Percentiles rank a stretch among this genome's conserved stretches.
Conservation (phyloP, 2,888 invertebrate species). For the Spodoptera exigua region DNA sequence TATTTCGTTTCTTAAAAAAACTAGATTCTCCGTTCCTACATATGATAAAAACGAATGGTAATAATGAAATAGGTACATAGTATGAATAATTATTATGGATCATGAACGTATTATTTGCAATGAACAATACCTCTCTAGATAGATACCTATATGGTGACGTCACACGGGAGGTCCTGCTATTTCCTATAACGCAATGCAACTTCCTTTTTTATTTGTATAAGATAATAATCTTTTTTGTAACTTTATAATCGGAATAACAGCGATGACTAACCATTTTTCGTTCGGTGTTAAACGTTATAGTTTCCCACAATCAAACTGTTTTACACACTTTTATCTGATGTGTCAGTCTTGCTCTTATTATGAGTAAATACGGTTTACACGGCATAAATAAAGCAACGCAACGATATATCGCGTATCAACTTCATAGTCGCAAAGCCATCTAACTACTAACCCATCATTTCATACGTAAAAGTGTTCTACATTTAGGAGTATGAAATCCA, state of each 20-base stretch:
- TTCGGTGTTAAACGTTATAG: conserved; percentile 30
- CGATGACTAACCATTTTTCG: conserved; percentile 47
- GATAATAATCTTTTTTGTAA: conserved; percentile 48
- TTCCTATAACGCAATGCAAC: conserved; percentile 38
- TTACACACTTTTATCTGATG: conserved; percentile 20
- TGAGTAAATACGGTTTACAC: conserved; percentile 9
- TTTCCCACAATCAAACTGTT: conserved; percentile 42
- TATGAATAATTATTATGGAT: conserved; percentile 29
- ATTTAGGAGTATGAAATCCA: too few species aligned
- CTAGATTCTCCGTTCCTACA: too few species aligned
- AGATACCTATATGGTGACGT: conserved; percentile 32
- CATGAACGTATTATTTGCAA: conserved; percentile 12
- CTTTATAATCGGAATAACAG: conserved; percentile 18
- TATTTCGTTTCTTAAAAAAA: too few species aligned
- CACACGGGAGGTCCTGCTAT: conserved; percentile 53
- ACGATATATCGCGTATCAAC: too few species aligned
- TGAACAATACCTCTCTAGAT: conserved; percentile 15
- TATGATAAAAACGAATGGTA: too few species aligned
- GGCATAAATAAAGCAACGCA: conserved; percentile 2
- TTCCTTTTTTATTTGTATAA: conserved; percentile 50
- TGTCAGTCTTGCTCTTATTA: not conserved
- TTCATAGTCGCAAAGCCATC: conserved; percentile 12
- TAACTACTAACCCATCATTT: not conserved
- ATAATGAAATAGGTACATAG: conserved; percentile 2
- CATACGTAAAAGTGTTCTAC: too few species aligned